Evolutionary conservation across 1,140 invertebrate species (phyloP), one percentile per base, ranked within the genome.

Genomic region (Sitodiplosis mosellana): DNA sequence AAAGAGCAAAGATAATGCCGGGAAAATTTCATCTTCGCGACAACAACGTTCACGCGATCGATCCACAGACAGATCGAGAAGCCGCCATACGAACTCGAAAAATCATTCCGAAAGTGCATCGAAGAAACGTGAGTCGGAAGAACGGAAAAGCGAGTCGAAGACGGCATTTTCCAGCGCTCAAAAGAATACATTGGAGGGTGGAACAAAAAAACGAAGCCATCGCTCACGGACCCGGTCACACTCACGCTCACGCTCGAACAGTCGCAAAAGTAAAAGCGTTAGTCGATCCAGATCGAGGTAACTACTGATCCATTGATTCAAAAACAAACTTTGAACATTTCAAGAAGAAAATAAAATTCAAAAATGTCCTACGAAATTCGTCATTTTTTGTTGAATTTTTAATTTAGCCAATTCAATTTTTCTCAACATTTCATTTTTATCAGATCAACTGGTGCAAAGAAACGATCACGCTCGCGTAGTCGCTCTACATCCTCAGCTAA

Each of bases 151-250:
- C 17, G 14, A 47, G 22, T 17, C 21, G 15, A 11, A 27, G 10
- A 10, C 27, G 3, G 27, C 27, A 27, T 10, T 27, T 27, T 27
- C 27, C 3, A 27, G 10, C 27, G 10, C 10, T 5, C 41, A 43
- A 21, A 18, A n/a, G 2, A 43, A 43, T 19, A 19, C 20, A 19
- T 19, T 43, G 2, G 20, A 18, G 41, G 41, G 11, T 18, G 41
- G 20, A 4, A 12, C 11, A 11, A 27, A 27, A 27, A 27, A 43
- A 19, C 20, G 41, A n/a, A 18, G 12, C 37, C 37, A 40, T 6
- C 54, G 64, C 8, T 58, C 65, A 19, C 55, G 67, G 8, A 69
- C 62, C 5, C 58, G 63, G 3, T 66, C 64, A 21, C 56, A 63
- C 34, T 55, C 54, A 17, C 38, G 38, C 3, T 0, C 58, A 56